A percentile compares a stretch with the other conserved stretches of the same genome.
These are phyloP conservation scores for Rallus crepitans DNA, from an alignment of 2,797 vertebrate genomes.

Conservation along the genomic window DNA sequence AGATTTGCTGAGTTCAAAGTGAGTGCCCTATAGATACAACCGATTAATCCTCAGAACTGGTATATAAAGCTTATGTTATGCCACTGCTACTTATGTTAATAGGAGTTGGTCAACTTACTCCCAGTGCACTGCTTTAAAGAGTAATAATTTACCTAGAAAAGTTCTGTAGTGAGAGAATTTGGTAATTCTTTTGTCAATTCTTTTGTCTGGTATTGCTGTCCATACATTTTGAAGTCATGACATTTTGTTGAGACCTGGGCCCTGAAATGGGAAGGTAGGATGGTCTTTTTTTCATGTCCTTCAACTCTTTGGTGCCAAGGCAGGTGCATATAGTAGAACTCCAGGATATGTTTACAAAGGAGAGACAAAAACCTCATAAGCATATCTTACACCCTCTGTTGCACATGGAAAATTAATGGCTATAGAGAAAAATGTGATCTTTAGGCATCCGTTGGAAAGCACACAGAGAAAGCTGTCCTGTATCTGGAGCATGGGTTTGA, in stretches of 20 bases:
- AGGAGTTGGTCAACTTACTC: constrained; percentile 55
- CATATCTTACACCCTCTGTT: not conserved
- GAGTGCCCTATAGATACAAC: constrained; percentile 26
- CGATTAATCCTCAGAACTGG: constrained; percentile 51
- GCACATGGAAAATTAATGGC: not conserved
- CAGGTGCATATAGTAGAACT: not conserved
- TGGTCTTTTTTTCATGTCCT: not conserved
- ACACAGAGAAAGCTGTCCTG: not conserved
- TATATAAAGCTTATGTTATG: constrained; percentile 5
- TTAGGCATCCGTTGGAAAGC: not conserved
- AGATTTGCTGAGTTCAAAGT: constrained; percentile 51
- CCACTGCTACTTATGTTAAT: constrained; percentile 35
- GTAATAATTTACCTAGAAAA: constrained; percentile 54
- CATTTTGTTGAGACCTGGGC: not conserved
- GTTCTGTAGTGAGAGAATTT: constrained; percentile 14
- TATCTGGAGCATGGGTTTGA: not conserved
- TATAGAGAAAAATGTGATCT: not conserved
- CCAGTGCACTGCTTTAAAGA: constrained; percentile 43
- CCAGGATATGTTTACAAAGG: not conserved
- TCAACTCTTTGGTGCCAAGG: not conserved
- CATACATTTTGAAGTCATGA: not conserved
- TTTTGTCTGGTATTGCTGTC: constrained; percentile 42
- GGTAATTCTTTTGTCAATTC: constrained; percentile 43
- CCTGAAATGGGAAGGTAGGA: not conserved
- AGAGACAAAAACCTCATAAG: not conserved